These are phyloP conservation scores for Lottia gigantea DNA, from an alignment of 2,888 invertebrate genomes.

Conservation along the genomic window DNA sequence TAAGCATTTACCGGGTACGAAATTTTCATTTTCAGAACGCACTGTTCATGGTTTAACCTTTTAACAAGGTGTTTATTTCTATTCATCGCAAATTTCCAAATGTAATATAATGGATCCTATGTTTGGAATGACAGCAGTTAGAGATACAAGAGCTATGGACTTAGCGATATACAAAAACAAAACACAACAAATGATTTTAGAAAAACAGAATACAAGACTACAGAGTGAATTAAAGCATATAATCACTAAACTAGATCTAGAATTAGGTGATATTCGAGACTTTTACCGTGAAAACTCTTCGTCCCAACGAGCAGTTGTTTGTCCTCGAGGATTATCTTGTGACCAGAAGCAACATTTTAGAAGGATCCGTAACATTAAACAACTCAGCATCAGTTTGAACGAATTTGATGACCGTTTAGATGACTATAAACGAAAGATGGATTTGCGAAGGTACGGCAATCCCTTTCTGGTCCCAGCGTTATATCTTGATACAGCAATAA, in stretches of 20 bases:
- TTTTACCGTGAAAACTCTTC: neutral
- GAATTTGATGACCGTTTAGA: slow-evolving; percentile 17
- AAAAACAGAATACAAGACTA: neutral
- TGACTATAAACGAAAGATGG: slow-evolving; percentile 8
- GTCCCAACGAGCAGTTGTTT: slow-evolving; percentile 1
- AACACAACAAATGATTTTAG: slow-evolving; percentile 22
- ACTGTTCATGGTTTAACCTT: too few relatives aligned
- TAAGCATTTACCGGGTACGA: too few relatives aligned
- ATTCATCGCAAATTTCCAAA: neutral
- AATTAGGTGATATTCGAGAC: slow-evolving; percentile 5
- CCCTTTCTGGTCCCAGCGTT: too few relatives aligned
- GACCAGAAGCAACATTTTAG: slow-evolving; percentile 4
- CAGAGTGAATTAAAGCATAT: neutral
- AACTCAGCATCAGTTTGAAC: slow-evolving; percentile 21
- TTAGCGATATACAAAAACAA: slow-evolving; percentile 24
- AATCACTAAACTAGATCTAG: slow-evolving; percentile 14
- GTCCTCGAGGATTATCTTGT: slow-evolving; percentile 14
- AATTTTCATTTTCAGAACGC: too few relatives aligned
- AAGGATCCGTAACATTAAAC: neutral
- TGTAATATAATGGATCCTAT: slow-evolving; percentile 19
- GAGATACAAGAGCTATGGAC: slow-evolving; percentile 26
- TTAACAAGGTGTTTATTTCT: too few relatives aligned
- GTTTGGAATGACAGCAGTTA: slow-evolving; percentile 26
- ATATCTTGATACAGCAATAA: too few relatives aligned
- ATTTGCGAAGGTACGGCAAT: neutral